Conservation (phyloP, 2,797 vertebrate species). For the Pteropus rufus region DNA sequence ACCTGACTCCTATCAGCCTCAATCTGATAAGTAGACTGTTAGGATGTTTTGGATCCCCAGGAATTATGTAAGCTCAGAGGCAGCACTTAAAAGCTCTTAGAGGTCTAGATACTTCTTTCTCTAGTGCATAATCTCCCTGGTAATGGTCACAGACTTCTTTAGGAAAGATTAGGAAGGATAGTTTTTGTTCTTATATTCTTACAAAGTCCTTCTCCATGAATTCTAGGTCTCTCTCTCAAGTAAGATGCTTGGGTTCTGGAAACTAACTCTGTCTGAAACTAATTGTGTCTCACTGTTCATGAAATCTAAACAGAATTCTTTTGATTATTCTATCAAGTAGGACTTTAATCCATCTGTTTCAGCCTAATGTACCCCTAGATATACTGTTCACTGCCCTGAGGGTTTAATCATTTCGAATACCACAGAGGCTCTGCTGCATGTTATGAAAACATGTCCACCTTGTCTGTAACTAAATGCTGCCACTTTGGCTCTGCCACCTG, state of each 20-base stretch:
- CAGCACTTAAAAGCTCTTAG: neutral
- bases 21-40: neutral
- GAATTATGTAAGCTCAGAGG: neutral
- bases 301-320: constrained; percentile 11
- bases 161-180: neutral
- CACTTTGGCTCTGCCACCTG: neutral
- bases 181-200: neutral
- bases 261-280: neutral
- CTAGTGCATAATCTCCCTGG: neutral
- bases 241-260: neutral
- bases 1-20: neutral
- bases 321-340: neutral
- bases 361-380: neutral
- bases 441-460: neutral
- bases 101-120: neutral
- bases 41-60: neutral
- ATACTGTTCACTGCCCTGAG: neutral
- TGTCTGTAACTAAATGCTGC: constrained; percentile 14
- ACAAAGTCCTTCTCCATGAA: neutral
- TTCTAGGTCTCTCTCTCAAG: neutral
- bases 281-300: neutral
- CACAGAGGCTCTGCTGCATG: neutral
- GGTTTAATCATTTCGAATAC: neutral
- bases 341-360: neutral
- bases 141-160: neutral